Evolutionary conservation across 2,888 invertebrate genomes (phyloP).

Genomic region (Ochropacha duplaris): DNA sequence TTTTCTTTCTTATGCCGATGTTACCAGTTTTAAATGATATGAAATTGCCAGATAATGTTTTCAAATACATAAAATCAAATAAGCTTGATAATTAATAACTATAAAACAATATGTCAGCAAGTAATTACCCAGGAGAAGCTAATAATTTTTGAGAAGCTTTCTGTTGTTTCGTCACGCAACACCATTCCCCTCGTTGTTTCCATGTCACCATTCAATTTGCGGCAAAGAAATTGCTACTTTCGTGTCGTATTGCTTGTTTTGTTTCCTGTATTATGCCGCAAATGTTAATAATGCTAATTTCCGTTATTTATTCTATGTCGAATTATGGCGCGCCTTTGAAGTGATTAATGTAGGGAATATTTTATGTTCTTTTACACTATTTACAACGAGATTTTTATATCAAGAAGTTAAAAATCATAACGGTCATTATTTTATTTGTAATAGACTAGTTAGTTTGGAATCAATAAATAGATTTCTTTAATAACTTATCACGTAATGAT

Average conservation of each 20-base stretch:
- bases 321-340: not conserved
- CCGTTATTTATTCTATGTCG: slow-evolving; percentile 1
- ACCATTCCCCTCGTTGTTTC: slow-evolving; percentile 14
- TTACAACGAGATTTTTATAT: no score
- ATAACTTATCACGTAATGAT: no score
- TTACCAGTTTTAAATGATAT: no score
- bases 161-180: slow-evolving; percentile 28
- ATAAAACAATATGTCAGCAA: not conserved
- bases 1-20: no score
- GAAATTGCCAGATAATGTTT: not conserved
- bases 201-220: slow-evolving; percentile 37
- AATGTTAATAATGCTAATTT: slow-evolving; percentile 3
- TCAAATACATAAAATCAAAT: not conserved
- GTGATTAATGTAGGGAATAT: not conserved
- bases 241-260: slow-evolving; percentile 19
- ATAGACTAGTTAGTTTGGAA: no score
- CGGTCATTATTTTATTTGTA: no score
- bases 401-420: no score
- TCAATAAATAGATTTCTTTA: no score
- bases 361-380: not conserved
- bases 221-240: slow-evolving; percentile 32
- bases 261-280: slow-evolving; percentile 16
- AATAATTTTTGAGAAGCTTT: not conserved
- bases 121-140: not conserved
- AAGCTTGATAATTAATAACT: not conserved